These are phyloP conservation scores for Acanthaster planci DNA, from an alignment of 35 echinoderm and acorn worm genomes.

Conservation along the genomic window DNA sequence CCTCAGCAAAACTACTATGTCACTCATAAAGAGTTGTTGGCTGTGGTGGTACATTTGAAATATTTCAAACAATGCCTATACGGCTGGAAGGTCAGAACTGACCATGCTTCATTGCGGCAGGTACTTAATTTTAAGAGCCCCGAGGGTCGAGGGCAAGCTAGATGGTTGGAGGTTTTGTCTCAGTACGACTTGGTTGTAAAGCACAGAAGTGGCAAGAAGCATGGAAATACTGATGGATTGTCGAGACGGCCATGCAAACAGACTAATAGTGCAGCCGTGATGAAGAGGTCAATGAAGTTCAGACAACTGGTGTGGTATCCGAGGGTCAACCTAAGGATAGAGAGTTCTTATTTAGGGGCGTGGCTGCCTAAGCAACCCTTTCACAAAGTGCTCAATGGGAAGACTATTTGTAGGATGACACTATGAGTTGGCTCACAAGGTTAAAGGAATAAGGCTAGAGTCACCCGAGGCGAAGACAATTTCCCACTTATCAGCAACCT, in stretches of 20 bases:
- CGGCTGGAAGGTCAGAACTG: constrained; percentile 42
- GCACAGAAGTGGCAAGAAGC: constrained; percentile 52
- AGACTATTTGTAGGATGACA: no score
- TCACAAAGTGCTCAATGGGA: neutral
- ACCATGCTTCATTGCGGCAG: constrained; percentile 51
- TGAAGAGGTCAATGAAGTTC: neutral
- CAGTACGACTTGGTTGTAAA: constrained; percentile 50
- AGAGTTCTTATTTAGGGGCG: neutral
- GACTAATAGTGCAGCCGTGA: constrained; percentile 35
- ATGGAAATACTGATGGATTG: constrained; percentile 56
- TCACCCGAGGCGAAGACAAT: no score
- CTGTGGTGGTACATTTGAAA: constrained; percentile 48
- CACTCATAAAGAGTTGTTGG: constrained; percentile 42
- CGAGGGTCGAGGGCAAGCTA: constrained; percentile 40
- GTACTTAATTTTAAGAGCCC: constrained; percentile 45
- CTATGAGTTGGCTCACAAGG: no score
- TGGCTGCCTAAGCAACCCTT: neutral
- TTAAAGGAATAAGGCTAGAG: no score
- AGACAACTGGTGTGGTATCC: neutral
- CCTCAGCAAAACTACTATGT: constrained; percentile 59
- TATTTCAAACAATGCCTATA: constrained; percentile 60
- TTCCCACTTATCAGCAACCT: no score
- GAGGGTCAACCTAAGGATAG: neutral
- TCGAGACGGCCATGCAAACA: constrained; percentile 43
- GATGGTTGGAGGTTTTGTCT: constrained; percentile 44